Base-by-base conservation (phyloP, 2,113 vertebrate genomes). In the Malurus elegans region DNA sequence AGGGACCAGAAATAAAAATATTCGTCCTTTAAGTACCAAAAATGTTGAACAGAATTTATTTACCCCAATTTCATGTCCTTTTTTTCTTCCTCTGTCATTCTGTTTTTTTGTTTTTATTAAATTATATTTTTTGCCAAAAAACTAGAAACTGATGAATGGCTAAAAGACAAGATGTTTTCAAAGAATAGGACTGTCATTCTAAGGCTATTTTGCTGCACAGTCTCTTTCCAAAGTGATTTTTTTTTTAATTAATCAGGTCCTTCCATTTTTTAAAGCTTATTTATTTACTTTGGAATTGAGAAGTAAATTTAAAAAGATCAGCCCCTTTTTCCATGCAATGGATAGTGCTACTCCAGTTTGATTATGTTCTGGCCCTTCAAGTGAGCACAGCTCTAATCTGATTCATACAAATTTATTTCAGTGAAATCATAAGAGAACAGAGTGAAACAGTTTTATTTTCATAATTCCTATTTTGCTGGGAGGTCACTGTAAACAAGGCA, bases 1-100 rank as follows among this genome's bases (percentile, higher is more conserved):
- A 83, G 18, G 20, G 53, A 91, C 7, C 6, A 80, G 53, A 94
- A 95, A 85, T 50, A 83, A 48, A 76, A 92, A 89, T 89, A 50
- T 57, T 51, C 4, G 23, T 73, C 5, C 48, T 86, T 88, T 75
- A 89, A 86, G 38, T 12, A 91, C 93, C 21, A 71, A 42, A 72
- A 56, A 8, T 45, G 18, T 34, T 82, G 40, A 92, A 79, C 8
- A 89, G 58, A 90, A 85, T 50, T 8, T 17, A 51, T 12, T 89
- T 78, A 84, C 29, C 8, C 36, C 14, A 76, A 45, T 13, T 79
- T 74, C 2, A 13, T n/a, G 7, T 8, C 3, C 8, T 16, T 71
- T 20, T 47, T 73, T 61, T 53, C 38, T 28, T 29, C 31, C 17
- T 54, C 18, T 17, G 3, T 28, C 6, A 12, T 23, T 47, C 4